Base-by-base conservation (phyloP, 2,113 vertebrate genomes). In the Steatornis caripensis region DNA sequence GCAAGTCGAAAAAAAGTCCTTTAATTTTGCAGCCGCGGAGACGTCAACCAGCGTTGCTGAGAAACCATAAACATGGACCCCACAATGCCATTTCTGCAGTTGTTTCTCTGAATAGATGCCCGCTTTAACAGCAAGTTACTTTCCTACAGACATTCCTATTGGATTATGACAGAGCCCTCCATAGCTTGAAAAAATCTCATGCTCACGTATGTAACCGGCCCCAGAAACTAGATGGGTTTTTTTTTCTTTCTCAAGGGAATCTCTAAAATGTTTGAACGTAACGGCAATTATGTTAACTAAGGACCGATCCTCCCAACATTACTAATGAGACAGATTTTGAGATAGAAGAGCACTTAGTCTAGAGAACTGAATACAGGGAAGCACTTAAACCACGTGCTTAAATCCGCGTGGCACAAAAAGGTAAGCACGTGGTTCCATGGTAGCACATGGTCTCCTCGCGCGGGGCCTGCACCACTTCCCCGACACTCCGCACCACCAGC, bases 1-100 rank as follows among this genome's bases (percentile, higher is more conserved):
- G 84, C 74, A 89, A 91, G 70, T 72, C 1, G 3, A 39, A 36
- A 75, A 81, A 81, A 45, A n/a, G 41, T 37, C 65, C 70, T 85
- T 92, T 89, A 93, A 95, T 84, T 96, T 70, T 76, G 89, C 89
- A 97, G 94, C 69, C 4, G 8, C 78, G 57, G 43, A 94, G 84
- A 95, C 10, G 9, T 95, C 96, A 96, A 89, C 77, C 32, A 24
- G 81, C 10, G 74, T 87, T 95, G 89, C 92, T 93, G 94, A 97
- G 96, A 96, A 87, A 96, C 95, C 87, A 95, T 91, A 97, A 95
- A 95, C 94, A 96, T 43, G 92, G 87, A 95, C 89, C 91, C 84
- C 87, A 95, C 95, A 94, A 95, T 58, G 94, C 92, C 92, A 93
- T 89, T 85, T 91, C 93, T 93, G 81, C 95, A 43, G 77, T 54